phyloP scores from a whole-genome alignment of 2,113 vertebrate species.

The Brachyhypopomus occidentalis region DNA sequence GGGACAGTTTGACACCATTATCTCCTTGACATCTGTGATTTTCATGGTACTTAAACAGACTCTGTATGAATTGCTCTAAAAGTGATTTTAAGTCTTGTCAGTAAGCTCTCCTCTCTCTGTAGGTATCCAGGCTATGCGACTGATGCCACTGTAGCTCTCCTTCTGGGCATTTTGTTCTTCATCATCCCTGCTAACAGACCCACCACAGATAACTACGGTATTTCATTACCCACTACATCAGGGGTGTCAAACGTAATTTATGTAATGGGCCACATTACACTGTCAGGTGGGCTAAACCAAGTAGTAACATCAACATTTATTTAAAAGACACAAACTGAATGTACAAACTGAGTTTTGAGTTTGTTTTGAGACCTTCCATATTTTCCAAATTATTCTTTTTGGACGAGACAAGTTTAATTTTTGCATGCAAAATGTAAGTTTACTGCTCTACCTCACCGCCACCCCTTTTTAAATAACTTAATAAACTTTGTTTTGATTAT shows the following conservation, averaged over 20 bases:
- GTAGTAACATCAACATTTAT: too few relatives aligned
- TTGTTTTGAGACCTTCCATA: neutral
- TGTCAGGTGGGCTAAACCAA: too few relatives aligned
- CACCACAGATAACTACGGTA: conserved; percentile 71
- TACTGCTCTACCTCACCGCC: too few relatives aligned
- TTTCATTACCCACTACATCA: neutral
- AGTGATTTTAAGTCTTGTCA: conserved; percentile 1
- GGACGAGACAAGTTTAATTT: too few relatives aligned
- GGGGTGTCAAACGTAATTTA: too few relatives aligned
- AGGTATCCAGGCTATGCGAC: conserved; percentile 80
- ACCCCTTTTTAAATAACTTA: too few relatives aligned
- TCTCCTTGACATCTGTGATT: neutral
- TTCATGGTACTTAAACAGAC: neutral
- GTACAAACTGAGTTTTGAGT: too few relatives aligned
- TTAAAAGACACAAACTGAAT: too few relatives aligned
- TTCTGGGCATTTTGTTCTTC: conserved; percentile 87
- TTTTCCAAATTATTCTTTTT: too few relatives aligned
- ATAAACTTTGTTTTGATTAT: too few relatives aligned
- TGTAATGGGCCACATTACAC: too few relatives aligned
- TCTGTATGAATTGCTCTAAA: neutral
- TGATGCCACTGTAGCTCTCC: conserved; percentile 86
- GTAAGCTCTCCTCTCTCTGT: conserved; percentile 47
- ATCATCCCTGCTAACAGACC: conserved; percentile 81
- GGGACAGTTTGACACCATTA: neutral
- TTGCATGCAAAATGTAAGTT: too few relatives aligned